Percentiles rank a stretch among this genome's conserved stretches.
Conservation (phyloP, 1,140 invertebrate genomes). For the Anastatus disparis region DNA sequence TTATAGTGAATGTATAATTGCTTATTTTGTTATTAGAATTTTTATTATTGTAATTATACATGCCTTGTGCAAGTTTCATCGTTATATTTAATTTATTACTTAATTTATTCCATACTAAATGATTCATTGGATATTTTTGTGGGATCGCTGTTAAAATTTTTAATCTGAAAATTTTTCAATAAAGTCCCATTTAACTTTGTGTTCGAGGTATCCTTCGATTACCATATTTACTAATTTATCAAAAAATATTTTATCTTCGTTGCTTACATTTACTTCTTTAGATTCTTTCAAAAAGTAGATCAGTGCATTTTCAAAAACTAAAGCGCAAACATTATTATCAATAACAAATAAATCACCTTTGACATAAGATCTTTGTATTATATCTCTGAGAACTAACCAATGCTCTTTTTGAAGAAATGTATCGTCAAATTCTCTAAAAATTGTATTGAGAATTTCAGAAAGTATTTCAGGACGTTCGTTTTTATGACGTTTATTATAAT, state of each 20-base stretch:
- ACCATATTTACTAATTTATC: constrained; percentile 8
- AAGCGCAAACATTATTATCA: background rate
- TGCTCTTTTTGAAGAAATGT: constrained; percentile 2
- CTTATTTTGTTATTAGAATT: background rate
- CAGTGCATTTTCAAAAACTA: background rate
- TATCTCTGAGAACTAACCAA: constrained; percentile 44
- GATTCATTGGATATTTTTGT: constrained; percentile 4
- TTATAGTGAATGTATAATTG: background rate
- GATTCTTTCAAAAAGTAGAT: background rate
- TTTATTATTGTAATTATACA: background rate
- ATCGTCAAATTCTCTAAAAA: constrained; percentile 35
- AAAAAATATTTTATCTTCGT: background rate
- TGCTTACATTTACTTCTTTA: background rate
- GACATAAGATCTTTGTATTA: constrained; percentile 38
- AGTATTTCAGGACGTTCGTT: constrained; percentile 48
- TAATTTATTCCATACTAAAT: background rate
- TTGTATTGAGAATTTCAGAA: background rate
- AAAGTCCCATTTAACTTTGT: constrained; percentile 1
- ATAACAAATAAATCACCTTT: constrained; percentile 24
- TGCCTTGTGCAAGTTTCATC: background rate
- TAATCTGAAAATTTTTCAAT: background rate
- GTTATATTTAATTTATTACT: background rate
- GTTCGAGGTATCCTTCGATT: background rate
- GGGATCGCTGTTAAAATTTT: constrained; percentile 1
- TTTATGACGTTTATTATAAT: constrained; percentile 48